phyloP scores from a whole-genome alignment of 1,140 invertebrate genomes.

The Dendrolimus punctatus region DNA sequence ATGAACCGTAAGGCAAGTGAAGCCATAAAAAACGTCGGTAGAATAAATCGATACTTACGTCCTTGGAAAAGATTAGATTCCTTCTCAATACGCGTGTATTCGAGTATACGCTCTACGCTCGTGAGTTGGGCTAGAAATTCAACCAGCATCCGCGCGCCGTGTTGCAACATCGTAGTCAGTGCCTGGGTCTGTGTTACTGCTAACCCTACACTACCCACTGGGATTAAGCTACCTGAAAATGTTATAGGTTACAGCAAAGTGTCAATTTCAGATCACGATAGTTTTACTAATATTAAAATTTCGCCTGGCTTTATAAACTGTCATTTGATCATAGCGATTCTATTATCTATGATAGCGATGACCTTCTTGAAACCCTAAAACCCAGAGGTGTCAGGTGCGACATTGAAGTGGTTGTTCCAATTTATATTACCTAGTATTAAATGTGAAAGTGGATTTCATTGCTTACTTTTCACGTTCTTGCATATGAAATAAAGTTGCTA shows the following conservation, averaged over 20 bases:
- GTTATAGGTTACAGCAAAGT: neutral
- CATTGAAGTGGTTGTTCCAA: too few species aligned
- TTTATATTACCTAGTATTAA: too few species aligned
- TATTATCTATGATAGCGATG: too few species aligned
- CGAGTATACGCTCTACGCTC: conserved; percentile 85
- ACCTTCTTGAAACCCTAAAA: too few species aligned
- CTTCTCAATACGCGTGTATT: conserved; percentile 78
- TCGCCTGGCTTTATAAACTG: too few species aligned
- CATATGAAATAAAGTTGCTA: too few species aligned
- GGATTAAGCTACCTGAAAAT: conserved; percentile 33
- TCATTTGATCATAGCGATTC: too few species aligned
- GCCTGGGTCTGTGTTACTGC: conserved; percentile 85
- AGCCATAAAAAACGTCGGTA: neutral
- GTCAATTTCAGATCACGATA: neutral
- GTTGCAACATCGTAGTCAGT: conserved; percentile 88
- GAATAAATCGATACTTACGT: conserved; percentile 30
- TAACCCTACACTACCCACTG: conserved; percentile 78
- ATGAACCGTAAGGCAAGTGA: too few species aligned
- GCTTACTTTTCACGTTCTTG: too few species aligned
- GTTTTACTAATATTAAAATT: too few species aligned
- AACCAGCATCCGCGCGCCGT: conserved; percentile 86
- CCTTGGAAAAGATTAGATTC: conserved; percentile 72
- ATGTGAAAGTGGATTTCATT: too few species aligned
- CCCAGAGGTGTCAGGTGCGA: too few species aligned
- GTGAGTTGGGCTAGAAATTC: conserved; percentile 90